Evolutionary conservation across 2,797 vertebrate genomes (phyloP), one percentile per base, ranked within the genome.

Genomic region (Eleutherodactylus coqui): DNA sequence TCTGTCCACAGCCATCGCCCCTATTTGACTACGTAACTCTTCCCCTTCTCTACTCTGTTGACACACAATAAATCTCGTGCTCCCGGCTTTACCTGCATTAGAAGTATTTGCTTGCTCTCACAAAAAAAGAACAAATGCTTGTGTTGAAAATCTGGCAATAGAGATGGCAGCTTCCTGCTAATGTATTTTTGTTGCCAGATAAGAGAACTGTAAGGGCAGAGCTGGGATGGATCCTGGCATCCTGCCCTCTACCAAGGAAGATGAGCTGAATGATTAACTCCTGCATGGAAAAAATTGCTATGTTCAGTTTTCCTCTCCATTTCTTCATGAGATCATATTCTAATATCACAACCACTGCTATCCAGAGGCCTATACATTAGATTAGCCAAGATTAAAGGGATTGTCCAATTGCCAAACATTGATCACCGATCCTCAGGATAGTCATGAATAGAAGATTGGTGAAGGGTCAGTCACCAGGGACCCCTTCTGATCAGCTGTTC

Each of bases 81-180:
- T 86, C 64, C 58, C 13, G 47, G 85, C 79, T 86, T 86, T 86
- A 86, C 79, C 85, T 82, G 85, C 85, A 86, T 86, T 86, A 82
- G 79, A 82, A 64, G 29, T 86, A 82, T 86, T 86, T 86, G 72
- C 85, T 86, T 82, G 72, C 79, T 29, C 67, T 82, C 36, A 82
- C 72, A 86, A 82, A 86, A 82, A 81, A 76, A 82, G 79, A 86
- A 86, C 85, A 86, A 86, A 86, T 86, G 79, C 79, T 82, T 76
- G 72, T 86, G 85, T 86, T 86, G 47, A 86, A 77, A 77, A 86
- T 27, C 41, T 86, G 79, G 85, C 85, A 82, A 41, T 29, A 47
- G 72, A 34, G 43, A 76, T 43, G 10, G 45, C 72, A 55, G 70
- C 43, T 76, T 86, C 79, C 85, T 82, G 85, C 79, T 82, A 82